These are phyloP conservation scores for Antechinus stuartii DNA, from an alignment of 2,113 vertebrate genomes.

Conservation along the genomic window DNA sequence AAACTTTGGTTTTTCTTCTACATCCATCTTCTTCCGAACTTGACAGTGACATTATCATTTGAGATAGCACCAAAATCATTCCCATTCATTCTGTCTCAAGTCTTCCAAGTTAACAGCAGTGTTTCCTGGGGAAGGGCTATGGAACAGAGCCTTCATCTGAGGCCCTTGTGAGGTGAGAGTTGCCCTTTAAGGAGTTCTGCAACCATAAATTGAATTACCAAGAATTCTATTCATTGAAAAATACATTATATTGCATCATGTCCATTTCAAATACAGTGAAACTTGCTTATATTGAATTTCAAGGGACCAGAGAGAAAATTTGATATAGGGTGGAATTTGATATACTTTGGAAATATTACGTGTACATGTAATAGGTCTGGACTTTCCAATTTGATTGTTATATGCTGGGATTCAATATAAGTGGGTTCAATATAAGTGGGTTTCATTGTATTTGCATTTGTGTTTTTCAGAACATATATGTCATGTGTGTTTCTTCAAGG, in stretches of 20 bases:
- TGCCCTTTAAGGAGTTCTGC: constrained; percentile 77
- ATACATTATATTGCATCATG: constrained; percentile 81
- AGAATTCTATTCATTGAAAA: constrained; percentile 82
- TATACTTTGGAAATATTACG: constrained; percentile 80
- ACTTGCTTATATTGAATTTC: constrained; percentile 83
- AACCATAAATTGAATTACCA: constrained; percentile 79
- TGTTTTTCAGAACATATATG: constrained; percentile 68
- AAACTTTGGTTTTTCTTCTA: neutral
- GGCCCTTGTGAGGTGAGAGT: constrained; percentile 47
- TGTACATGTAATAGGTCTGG: constrained; percentile 75
- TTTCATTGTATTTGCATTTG: constrained; percentile 76
- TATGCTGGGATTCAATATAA: constrained; percentile 76
- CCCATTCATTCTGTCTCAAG: constrained; percentile 38
- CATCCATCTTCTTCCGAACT: neutral
- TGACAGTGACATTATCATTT: neutral
- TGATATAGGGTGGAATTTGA: constrained; percentile 79
- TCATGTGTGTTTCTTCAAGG: constrained; percentile 61
- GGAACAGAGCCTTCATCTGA: constrained; percentile 47
- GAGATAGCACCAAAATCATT: constrained; percentile 25
- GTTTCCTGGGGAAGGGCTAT: constrained; percentile 48
- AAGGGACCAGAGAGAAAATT: constrained; percentile 77
- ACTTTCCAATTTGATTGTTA: constrained; percentile 79
- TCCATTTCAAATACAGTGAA: constrained; percentile 81
- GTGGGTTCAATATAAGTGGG: constrained; percentile 64
- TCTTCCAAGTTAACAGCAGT: constrained; percentile 33